Base-by-base conservation (phyloP, 2,888 invertebrate species). In the Agonopterix heracliana region DNA sequence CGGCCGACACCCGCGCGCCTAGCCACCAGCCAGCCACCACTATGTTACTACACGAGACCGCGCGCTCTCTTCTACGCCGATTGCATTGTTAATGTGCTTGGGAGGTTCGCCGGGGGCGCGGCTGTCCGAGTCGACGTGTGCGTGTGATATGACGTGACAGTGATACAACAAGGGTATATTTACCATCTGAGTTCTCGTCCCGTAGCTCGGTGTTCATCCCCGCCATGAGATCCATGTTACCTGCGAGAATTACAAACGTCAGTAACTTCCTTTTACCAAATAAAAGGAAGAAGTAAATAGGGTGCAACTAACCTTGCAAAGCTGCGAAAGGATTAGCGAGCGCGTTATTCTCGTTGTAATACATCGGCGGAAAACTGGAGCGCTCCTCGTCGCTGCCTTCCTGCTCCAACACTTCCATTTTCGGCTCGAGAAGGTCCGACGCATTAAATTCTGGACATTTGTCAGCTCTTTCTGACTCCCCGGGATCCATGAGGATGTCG, bases 371-470 rank as follows among this genome's bases (percentile, higher is more conserved):
- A 59, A 81, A 87, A 58, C 62, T 69, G 43, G 88, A 80, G 52
- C 87, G 81, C 64, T 93, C 93, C 61, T 93, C 93, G 68, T 93
- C 93, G 71, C 93, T 93, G 56, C 90, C 90, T 78, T 88, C 88
- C 55, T 85, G 93, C 77, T 93, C 93, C 71, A 93, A 92, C 61
- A 92, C 89, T 87, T 93, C 93, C 81, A 92, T 85, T 89, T 93
- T 93, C 66, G 93, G 93, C 88, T 92, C 88, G 57, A 89, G 71
- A 61, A 89, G 78, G 68, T 89, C 89, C 38, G 85, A 75, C 56
- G 84, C 87, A 57, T 74, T 84, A 60, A 86, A 84, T 49, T 87
- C 88, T 63, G 81, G 85, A 63, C 78, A 75, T 63, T 83, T 84
- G 50, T 83, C 86, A 57, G 70, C 70, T 56, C 76, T 74, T 48